A percentile compares a stretch with the other conserved stretches of the same genome.
Evolutionary conservation across 2,888 invertebrate species (phyloP).

Genomic region (Drosophila melanosoma): DNA sequence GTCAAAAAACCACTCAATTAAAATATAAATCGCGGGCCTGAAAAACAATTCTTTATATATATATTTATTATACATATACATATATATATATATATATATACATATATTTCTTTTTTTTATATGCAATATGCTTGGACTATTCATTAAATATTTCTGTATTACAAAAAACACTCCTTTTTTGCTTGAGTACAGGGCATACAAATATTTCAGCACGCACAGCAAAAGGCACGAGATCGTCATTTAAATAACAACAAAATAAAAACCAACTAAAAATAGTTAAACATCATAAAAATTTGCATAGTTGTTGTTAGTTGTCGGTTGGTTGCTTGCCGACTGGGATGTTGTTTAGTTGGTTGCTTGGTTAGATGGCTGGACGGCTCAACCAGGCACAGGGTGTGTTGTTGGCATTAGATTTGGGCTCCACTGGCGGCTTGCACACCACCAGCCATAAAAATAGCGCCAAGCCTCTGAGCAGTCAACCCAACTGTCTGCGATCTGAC

Average conservation of each 20-base stretch:
- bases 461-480: slow-evolving; percentile 57
- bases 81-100: background rate
- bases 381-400: slow-evolving; percentile 55
- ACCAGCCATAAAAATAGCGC: slow-evolving; percentile 70
- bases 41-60: background rate
- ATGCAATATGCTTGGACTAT: background rate
- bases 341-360: slow-evolving; percentile 57
- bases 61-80: too few relatives aligned
- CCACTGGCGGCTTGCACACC: slow-evolving; percentile 35
- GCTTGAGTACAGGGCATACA: slow-evolving; percentile 24
- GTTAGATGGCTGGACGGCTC: slow-evolving; percentile 19
- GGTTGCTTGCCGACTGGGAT: slow-evolving; percentile 32
- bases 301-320: slow-evolving; percentile 75
- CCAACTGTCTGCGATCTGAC: slow-evolving; percentile 23
- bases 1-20: background rate
- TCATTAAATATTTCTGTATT: background rate
- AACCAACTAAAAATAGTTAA: slow-evolving; percentile 78
- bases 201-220: slow-evolving; percentile 27
- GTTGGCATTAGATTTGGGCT: slow-evolving; percentile 12
- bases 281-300: slow-evolving; percentile 79
- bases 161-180: background rate
- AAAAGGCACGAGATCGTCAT: slow-evolving; percentile 65
- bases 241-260: slow-evolving; percentile 78
- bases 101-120: background rate
- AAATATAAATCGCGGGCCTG: background rate